Evolutionary conservation across 2,888 invertebrate genomes (phyloP), one percentile per base, ranked within the genome.

Genomic region (Bursaphelenchus okinawaensis): DNA sequence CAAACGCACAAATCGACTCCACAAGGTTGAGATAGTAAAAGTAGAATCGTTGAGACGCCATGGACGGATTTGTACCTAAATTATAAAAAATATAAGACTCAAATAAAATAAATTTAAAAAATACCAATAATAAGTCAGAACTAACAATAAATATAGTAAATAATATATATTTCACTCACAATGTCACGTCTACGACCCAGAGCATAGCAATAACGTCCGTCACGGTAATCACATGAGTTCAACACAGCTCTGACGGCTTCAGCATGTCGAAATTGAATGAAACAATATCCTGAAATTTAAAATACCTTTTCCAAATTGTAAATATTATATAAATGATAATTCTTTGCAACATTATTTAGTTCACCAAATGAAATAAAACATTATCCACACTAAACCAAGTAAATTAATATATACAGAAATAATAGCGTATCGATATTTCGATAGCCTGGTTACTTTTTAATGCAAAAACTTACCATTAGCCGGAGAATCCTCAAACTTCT

Each of bases 1-100:
- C 12, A 56, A 19, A n/a, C 56, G 56, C 12, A 56, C 29, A 24
- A 56, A 56, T 4, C 56, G 56, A 1, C n/a, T 28, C 56, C 56
- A 56, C 4, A 56, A 24, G 12, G 20, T n/a, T 9, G 23, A 23
- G 26, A 56, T 9, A 19, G 27, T 28, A 24, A 16, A 24, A 23
- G 56, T 26, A 4, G 56, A 23, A 4, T 56, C 56, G 6, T 16
- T 16, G n/a, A 56, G 12, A 9, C 6, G n/a, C 26, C 23, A 56
- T 4, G 56, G 56, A 24, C 56, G 56, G 19, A 56, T 56, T 24
- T 56, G 26, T 4, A 56, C 56, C 56, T 56, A 19, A n/a, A 56
- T n/a, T n/a, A n/a, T n/a, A n/a, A n/a, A n/a, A n/a, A n/a, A n/a
- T n/a, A n/a, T n/a, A n/a, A n/a, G n/a, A n/a, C n/a, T n/a, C n/a